Evolutionary conservation across 2,797 vertebrate species (phyloP), one percentile per base, ranked within the genome.

Genomic region (Diceros bicornis): DNA sequence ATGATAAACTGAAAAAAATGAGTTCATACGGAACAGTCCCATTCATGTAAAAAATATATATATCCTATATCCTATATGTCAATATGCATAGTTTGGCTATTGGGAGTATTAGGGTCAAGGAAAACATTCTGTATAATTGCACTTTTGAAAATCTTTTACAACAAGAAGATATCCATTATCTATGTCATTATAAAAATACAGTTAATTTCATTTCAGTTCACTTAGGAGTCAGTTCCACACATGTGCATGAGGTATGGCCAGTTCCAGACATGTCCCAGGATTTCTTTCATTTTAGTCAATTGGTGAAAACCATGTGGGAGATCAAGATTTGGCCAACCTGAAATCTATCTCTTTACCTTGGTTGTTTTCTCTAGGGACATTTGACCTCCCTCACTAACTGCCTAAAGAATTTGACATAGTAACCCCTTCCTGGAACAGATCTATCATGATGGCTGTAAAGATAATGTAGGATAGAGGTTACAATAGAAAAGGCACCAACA

Each of bases 1-100:
- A 85, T 23, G 59, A 91, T 47, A 72, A 96, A 75, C 1, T 95
- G 3, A 93, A 95, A 97, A 87, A 92, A 87, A 64, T 69, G 75
- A 37, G 47, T 59, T 37, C 12, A n/a, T 77, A 61, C 23, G 23
- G 5, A 95, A 81, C 9, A 93, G 81, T n/a, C 4, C 8, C 86
- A 86, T 85, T 81, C 27, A 77, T 71, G 20, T 44, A 41, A 74
- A 92, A 93, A 77, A 52, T 47, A 47, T 47, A 37, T 37, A 59
- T 21, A 18, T 25, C 29, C 37, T 71, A 29, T 62, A 37, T n/a
- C 21, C 3, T 18, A 55, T 5, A 5, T 64, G 47, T 66, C 50
- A 72, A 1, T 13, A 44, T 27, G 57, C 7, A 72, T 3, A 50
- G 44, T 89, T 7, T 68, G 41, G 7, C 34, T 91, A 44, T 9